A percentile compares a stretch with the other conserved stretches of the same genome.
phyloP scores from a whole-genome alignment of 92 coral and sea anemone genomes.

The Pocillopora grandis region DNA sequence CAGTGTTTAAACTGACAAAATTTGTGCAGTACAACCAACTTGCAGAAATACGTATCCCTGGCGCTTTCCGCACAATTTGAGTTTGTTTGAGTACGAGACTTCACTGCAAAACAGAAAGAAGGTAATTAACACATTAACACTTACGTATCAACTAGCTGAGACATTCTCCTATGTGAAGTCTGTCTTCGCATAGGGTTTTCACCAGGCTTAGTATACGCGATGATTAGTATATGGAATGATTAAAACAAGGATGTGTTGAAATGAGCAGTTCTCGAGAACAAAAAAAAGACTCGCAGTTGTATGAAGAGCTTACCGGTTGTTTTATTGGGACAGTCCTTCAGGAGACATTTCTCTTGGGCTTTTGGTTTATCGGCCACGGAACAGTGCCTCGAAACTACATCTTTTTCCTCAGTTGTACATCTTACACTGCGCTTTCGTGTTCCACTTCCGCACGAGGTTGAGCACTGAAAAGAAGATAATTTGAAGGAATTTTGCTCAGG shows the following conservation, averaged over 20 bases:
- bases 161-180: not conserved
- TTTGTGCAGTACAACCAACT: slow-evolving; percentile 84
- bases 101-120: not conserved
- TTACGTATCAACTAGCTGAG: not conserved
- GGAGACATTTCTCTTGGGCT: slow-evolving; percentile 65
- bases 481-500: not conserved
- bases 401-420: slow-evolving; percentile 62
- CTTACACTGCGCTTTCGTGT: slow-evolving; percentile 76
- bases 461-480: slow-evolving; percentile 63
- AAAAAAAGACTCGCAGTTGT: not conserved
- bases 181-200: too few relatives aligned
- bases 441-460: slow-evolving; percentile 86
- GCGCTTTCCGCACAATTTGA: slow-evolving; percentile 71
- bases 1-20: slow-evolving; percentile 93
- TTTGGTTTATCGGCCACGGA: slow-evolving; percentile 55
- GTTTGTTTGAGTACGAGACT: not conserved
- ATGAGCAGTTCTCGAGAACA: not conserved
- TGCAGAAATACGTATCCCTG: slow-evolving; percentile 86
- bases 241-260: too few relatives aligned
- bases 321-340: slow-evolving; percentile 65
- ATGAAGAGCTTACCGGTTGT: slow-evolving; percentile 40
- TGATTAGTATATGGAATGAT: too few relatives aligned
- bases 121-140: not conserved
- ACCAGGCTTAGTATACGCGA: too few relatives aligned
- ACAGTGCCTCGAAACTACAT: slow-evolving; percentile 67